phyloP scores from a whole-genome alignment of 1,140 invertebrate genomes.

The Diorhabda sublineata region DNA sequence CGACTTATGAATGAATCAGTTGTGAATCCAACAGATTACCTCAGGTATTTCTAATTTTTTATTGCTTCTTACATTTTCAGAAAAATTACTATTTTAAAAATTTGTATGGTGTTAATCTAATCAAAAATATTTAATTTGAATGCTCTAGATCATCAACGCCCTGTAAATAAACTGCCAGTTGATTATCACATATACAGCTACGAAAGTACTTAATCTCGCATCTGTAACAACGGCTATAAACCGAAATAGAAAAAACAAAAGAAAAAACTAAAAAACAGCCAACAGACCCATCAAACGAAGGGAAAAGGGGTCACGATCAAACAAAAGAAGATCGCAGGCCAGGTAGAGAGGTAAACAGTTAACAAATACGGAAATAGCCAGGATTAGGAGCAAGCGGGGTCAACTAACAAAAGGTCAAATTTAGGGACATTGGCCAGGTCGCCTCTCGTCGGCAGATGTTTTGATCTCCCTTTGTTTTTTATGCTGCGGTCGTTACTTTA shows the following conservation, averaged over 20 bases:
- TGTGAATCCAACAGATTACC: too few relatives aligned
- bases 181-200: background rate
- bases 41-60: too few relatives aligned
- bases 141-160: too few relatives aligned
- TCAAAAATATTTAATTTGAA: too few relatives aligned
- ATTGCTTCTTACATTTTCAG: too few relatives aligned
- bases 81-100: too few relatives aligned
- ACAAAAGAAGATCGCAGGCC: conserved; percentile 16
- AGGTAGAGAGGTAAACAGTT: conserved; percentile 18
- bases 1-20: too few relatives aligned
- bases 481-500: conserved; percentile 14
- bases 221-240: background rate
- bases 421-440: conserved; percentile 34
- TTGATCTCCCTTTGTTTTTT: conserved; percentile 24
- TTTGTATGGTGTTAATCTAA: too few relatives aligned
- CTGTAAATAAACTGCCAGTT: background rate
- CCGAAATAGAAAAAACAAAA: background rate
- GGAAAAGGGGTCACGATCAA: conserved; percentile 16
- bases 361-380: conserved; percentile 20
- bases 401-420: conserved; percentile 32
- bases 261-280: conserved; percentile 4
- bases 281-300: conserved; percentile 16
- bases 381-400: conserved; percentile 9
- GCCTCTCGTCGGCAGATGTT: conserved; percentile 26
- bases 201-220: background rate